Evolutionary conservation across 2,797 vertebrate genomes (phyloP), one percentile per base, ranked within the genome.

Genomic region (Gymnothorax javanicus): DNA sequence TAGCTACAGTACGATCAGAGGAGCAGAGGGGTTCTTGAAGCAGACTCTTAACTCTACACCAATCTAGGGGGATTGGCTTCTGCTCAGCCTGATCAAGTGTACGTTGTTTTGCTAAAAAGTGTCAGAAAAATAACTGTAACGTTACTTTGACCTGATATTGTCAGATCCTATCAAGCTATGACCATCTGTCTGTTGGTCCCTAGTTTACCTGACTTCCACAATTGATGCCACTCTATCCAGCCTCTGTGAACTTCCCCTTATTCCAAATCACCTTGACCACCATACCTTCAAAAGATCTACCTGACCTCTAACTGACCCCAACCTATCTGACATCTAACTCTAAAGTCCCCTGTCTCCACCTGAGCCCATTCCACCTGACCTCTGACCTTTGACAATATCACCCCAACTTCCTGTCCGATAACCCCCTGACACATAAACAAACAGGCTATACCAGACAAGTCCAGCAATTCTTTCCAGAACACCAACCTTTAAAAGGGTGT

Each of bases 181-280:
- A 23, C 6, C 20, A 67, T 23, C 62, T 23, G 23, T 67, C 62
- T 67, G 20, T 7, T 23, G 23, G 8, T 23, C 62, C 62, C 62
- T n/a, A 5, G 4, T n/a, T 67, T n/a, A 67, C 2, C 62, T 67
- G 62, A 64, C 62, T 23, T 64, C 62, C 62, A n/a, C 9, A 12
- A 54, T 57, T 20, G 7, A 17, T 11, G 64, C 12, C 52, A 23
- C 43, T 57, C 15, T 11, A 33, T 9, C 43, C 43, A 20, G 60
- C 56, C 67, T 67, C 13, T 33, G 15, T 33, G 15, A 88, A 89
- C 93, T 93, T 91, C 93, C 93, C 92, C 93, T 93, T 86, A 92
- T 90, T 91, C 93, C 90, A 67, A 91, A 92, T 91, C 13, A 2
- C 43, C 17, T 91, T 89, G 93, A 91, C 83, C 75, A 69, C 71